Conservation (phyloP, 2,113 vertebrate species). For the Zonotrichia leucophrys region DNA sequence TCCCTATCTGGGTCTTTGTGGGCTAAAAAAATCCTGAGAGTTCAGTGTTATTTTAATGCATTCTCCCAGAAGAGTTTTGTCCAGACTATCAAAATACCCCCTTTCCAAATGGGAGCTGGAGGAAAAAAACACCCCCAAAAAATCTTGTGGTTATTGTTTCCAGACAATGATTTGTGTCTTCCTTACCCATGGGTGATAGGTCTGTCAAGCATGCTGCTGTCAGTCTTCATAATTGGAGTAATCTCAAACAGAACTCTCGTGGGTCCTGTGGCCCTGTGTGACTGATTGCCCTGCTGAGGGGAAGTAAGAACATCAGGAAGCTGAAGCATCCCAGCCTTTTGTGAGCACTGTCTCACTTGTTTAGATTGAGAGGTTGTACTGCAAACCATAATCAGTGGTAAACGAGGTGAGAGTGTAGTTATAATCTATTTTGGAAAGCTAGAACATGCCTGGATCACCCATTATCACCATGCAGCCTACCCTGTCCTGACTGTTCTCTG, state of each 20-base stretch:
- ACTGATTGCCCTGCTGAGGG: background rate
- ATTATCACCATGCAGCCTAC: background rate
- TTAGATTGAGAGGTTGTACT: background rate
- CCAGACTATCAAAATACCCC: background rate
- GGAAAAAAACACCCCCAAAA: background rate
- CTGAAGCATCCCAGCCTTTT: background rate
- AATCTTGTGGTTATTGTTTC: background rate
- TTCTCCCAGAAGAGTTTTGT: conserved; percentile 21
- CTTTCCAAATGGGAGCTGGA: background rate
- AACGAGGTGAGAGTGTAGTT: background rate
- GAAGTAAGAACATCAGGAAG: background rate
- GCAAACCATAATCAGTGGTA: background rate
- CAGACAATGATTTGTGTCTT: background rate
- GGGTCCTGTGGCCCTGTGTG: background rate
- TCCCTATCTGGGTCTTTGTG: background rate
- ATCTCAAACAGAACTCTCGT: background rate
- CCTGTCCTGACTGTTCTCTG: background rate
- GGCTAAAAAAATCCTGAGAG: conserved; percentile 11
- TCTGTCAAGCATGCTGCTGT: background rate
- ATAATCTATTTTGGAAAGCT: background rate
- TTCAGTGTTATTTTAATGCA: conserved; percentile 23
- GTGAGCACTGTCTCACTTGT: background rate
- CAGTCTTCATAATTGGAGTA: background rate
- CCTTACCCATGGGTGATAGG: background rate
- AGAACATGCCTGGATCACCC: background rate